These are phyloP conservation scores for Tridacna gigas DNA, from an alignment of 2,888 invertebrate genomes.

Conservation along the genomic window DNA sequence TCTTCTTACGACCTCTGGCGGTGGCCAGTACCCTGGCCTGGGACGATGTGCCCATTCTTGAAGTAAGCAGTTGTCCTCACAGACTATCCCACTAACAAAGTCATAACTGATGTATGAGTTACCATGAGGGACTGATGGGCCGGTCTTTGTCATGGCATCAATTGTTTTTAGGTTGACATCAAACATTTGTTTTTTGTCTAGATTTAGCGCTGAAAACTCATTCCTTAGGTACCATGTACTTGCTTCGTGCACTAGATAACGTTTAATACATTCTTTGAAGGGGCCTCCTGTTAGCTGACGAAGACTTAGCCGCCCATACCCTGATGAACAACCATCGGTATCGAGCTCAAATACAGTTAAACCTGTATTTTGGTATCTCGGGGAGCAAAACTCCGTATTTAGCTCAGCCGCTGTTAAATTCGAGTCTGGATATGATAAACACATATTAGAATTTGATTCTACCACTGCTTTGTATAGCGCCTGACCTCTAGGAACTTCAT, in stretches of 20 bases:
- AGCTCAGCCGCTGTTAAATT: background rate
- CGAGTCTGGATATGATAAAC: too few relatives aligned
- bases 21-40: conserved; percentile 20
- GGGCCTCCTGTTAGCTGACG: background rate
- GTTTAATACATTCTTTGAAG: background rate
- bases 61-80: background rate
- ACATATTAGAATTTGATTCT: too few relatives aligned
- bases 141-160: background rate
- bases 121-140: background rate
- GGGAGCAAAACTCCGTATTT: background rate
- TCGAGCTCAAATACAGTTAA: too few relatives aligned
- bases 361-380: too few relatives aligned
- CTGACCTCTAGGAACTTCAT: background rate
- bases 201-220: background rate
- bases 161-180: background rate
- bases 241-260: background rate
- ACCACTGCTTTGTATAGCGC: too few relatives aligned
- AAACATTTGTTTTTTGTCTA: background rate
- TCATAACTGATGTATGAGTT: conserved; percentile 12
- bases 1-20: background rate
- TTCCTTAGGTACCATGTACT: background rate
- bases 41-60: conserved; percentile 1
- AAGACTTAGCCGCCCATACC: background rate
- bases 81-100: conserved; percentile 6
- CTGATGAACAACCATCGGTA: background rate